Evolutionary conservation across 2,888 invertebrate species (phyloP), one percentile per base, ranked within the genome.

Genomic region (Ephialtes manifestator): DNA sequence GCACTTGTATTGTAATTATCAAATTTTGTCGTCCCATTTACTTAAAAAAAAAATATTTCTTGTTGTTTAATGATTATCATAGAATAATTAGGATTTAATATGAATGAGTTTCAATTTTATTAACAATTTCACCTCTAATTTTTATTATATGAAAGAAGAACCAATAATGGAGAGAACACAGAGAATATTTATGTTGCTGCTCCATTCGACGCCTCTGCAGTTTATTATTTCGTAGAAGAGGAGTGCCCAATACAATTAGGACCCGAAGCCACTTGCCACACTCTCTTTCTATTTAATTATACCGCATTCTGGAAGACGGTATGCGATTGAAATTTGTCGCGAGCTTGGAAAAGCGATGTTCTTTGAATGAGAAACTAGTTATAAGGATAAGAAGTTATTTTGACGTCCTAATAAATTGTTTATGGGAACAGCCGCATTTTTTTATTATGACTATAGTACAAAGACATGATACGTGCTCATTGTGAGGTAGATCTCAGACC

Each of bases 271-370:
- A 88, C 81, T 31, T 94, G 92, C 74, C 85, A 88, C 11, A 91
- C 92, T 70, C 87, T 93, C 81, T 96, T 96, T 91, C 89, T 95
- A 0, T 93, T 96, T 4, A 95, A 95, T 91, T 90, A 85, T 94
- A 92, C 81, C 90, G 89, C 74, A 87, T 94, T 84, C 83, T 94
- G 67, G 92, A 93, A n/a, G 93, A 91, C 65, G 88, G 91, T 55
- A 86, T 94, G 28, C 89, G 88, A 83, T 88, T 93, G n/a, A 93
- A 92, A 83, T 86, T 92, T 0, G 91, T 94, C 48, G 88, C 84
- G n/a, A 93, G 92, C 71, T 88, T 89, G 2, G 89, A 92, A 15
- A 93, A 93, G 60, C 87, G 88, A n/a, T 93, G 94, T 86, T 78
- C 87, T 0, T 90, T 95, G 0, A 94, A 94, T 91, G 95, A 95